These are phyloP conservation scores for Rhagophthalmus giganteus DNA, from an alignment of 2,888 invertebrate genomes.

Conservation along the genomic window DNA sequence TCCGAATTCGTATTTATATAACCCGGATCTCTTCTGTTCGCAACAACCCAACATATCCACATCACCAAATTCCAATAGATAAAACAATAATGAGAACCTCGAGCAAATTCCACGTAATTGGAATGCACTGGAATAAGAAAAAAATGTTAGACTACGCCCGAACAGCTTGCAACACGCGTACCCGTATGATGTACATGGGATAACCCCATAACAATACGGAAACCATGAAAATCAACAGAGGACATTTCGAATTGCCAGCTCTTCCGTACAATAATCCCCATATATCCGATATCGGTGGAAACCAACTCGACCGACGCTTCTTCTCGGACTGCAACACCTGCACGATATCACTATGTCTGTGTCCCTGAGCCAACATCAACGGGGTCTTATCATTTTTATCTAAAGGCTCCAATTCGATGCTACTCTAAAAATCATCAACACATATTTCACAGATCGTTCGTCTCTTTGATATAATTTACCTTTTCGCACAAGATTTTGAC, in stretches of 20 bases:
- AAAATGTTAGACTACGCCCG: too few relatives aligned
- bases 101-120: conserved; percentile 87
- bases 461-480: too few relatives aligned
- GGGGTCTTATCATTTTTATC: conserved; percentile 94
- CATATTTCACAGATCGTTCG: too few relatives aligned
- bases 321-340: conserved; percentile 79
- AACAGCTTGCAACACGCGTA: too few relatives aligned
- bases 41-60: conserved; percentile 92
- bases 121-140: conserved; percentile 76
- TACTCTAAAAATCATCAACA: conserved; percentile 63
- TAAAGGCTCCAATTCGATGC: conserved; percentile 81
- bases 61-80: conserved; percentile 88
- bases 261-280: conserved; percentile 90
- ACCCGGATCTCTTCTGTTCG: conserved; percentile 87
- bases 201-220: conserved; percentile 90
- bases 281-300: conserved; percentile 84
- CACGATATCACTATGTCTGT: conserved; percentile 83
- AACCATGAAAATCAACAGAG: conserved; percentile 80
- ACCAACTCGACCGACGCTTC: conserved; percentile 81
- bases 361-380: conserved; percentile 84
- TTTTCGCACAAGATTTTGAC: conserved; percentile 88
- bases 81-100: conserved; percentile 86
- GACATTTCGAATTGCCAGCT: conserved; percentile 88
- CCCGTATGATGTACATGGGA: conserved; percentile 88
- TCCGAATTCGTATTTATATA: conserved; percentile 88